phyloP scores from a whole-genome alignment of 30 jellyfish, hydroid and myxozoan species.

The Aurelia aurita complex sp. Pacific region DNA sequence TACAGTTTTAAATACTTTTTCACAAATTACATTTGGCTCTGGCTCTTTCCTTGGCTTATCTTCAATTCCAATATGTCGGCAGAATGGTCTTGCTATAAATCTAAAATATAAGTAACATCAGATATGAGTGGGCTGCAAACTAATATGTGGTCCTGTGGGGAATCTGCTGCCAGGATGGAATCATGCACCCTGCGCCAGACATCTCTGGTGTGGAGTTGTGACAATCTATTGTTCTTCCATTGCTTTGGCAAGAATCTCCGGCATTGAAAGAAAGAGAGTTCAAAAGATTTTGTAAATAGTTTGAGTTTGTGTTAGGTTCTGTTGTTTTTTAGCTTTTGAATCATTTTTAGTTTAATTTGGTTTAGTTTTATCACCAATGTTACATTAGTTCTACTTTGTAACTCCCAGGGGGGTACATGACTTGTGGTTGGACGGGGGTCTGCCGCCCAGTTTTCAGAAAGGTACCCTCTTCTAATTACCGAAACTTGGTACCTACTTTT shows the following conservation, averaged over 20 bases:
- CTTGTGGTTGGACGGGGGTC: no score
- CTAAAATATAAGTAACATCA: slow-evolving; percentile 18
- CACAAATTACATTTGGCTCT: slow-evolving; percentile 87
- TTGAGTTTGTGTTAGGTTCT: neutral
- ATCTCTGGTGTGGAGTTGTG: no score
- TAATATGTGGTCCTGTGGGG: neutral
- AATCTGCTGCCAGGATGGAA: neutral
- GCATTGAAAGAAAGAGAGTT: neutral
- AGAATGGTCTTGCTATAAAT: slow-evolving; percentile 81
- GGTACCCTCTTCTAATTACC: no score
- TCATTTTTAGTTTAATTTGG: no score
- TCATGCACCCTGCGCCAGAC: no score
- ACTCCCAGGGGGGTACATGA: no score
- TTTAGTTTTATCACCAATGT: no score
- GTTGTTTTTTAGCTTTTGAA: neutral
- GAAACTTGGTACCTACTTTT: no score
- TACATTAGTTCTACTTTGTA: no score
- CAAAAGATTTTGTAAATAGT: neutral
- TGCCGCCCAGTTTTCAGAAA: no score
- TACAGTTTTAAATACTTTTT: slow-evolving; percentile 75
- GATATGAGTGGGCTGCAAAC: neutral
- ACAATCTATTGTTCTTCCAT: no score
- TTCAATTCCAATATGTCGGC: slow-evolving; percentile 77
- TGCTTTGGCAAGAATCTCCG: no score
- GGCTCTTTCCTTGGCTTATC: slow-evolving; percentile 60